phyloP scores from a whole-genome alignment of 2,797 vertebrate species.

The Spondyliosoma cantharus region DNA sequence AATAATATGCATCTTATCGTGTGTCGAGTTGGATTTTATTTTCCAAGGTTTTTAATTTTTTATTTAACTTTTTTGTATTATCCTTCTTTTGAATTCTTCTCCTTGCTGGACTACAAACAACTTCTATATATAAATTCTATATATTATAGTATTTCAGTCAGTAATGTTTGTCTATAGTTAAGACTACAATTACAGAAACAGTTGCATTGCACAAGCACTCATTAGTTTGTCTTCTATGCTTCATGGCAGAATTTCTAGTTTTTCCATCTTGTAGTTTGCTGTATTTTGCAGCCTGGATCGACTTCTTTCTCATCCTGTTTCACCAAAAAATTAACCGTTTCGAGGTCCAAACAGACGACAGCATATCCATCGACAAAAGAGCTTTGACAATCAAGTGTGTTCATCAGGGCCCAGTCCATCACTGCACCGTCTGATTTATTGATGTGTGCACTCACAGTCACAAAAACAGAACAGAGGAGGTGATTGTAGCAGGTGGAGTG shows the following conservation, averaged over 20 bases:
- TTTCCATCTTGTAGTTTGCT: neutral
- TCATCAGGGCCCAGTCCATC: conserved; percentile 23
- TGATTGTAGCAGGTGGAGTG: neutral
- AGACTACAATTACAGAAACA: neutral
- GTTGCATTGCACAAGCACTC: neutral
- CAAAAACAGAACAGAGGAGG: conserved; percentile 9
- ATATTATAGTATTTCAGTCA: conserved; percentile 1
- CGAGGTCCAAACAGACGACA: neutral
- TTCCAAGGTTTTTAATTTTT: neutral
- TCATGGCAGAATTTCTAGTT: neutral
- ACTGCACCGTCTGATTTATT: conserved; percentile 50
- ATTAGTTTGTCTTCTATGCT: conserved; percentile 3
- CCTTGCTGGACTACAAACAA: neutral
- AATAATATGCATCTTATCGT: conserved; percentile 25
- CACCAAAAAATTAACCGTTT: conserved; percentile 11
- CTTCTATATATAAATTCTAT: neutral
- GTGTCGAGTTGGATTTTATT: neutral
- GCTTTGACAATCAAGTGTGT: conserved; percentile 27
- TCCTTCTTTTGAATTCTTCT: neutral
- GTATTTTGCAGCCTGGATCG: neutral
- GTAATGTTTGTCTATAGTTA: neutral
- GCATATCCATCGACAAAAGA: conserved; percentile 1
- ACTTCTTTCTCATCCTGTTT: conserved; percentile 4
- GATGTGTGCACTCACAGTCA: conserved; percentile 25
- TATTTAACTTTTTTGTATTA: neutral